phyloP scores from a whole-genome alignment of 2,113 vertebrate species.

The Solea solea region DNA sequence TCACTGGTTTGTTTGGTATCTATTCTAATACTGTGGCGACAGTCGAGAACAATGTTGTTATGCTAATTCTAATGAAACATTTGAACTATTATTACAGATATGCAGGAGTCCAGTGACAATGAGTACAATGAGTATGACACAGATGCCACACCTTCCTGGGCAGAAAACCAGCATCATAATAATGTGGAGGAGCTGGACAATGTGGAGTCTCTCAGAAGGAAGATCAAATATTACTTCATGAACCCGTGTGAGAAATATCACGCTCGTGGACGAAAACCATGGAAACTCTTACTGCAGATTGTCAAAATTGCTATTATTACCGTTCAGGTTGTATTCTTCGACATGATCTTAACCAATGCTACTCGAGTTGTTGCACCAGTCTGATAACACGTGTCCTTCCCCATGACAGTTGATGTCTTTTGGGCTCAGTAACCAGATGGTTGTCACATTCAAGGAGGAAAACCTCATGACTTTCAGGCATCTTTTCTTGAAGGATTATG shows the following conservation, averaged over 20 bases:
- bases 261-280: conserved; percentile 90
- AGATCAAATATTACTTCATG: conserved; percentile 94
- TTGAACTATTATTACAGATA: conserved; percentile 36
- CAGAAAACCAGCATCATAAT: conserved; percentile 27
- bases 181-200: conserved; percentile 63
- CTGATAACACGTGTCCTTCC: neutral
- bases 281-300: conserved; percentile 91
- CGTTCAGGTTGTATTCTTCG: conserved; percentile 81
- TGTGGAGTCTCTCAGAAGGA: conserved; percentile 86
- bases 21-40: neutral
- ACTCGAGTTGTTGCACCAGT: neutral
- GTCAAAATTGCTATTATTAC: conserved; percentile 93
- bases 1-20: neutral
- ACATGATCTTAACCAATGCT: neutral
- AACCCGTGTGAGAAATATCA: conserved; percentile 95
- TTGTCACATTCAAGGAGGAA: conserved; percentile 93
- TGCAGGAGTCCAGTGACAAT: conserved; percentile 61
- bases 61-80: neutral
- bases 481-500: conserved; percentile 90
- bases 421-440: conserved; percentile 95
- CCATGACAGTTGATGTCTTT: conserved; percentile 89
- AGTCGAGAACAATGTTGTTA: neutral
- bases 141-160: conserved; percentile 11
- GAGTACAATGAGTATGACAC: conserved; percentile 37
- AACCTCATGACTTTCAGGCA: conserved; percentile 91